These are phyloP conservation scores for Melanerpes aurifrons DNA, from an alignment of 2,113 vertebrate species.

Conservation along the genomic window DNA sequence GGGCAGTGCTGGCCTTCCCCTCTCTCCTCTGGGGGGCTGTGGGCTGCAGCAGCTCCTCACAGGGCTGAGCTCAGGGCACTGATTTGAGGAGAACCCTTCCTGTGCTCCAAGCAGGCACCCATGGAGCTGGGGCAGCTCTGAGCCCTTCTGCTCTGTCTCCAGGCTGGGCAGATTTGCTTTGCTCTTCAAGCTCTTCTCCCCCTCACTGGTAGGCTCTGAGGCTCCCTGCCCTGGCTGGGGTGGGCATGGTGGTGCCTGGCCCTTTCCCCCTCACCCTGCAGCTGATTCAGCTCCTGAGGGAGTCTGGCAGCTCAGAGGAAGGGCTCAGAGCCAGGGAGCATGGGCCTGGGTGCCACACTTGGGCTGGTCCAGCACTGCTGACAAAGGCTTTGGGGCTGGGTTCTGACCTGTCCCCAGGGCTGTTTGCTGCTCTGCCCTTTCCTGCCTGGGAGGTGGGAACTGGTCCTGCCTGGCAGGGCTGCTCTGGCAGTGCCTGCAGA, in stretches of 20 bases:
- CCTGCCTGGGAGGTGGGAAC: background rate
- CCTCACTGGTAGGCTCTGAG: background rate
- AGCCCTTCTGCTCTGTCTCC: background rate
- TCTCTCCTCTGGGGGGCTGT: background rate
- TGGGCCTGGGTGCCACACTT: rapidly evolving
- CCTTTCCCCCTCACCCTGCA: background rate
- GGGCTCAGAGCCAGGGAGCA: background rate
- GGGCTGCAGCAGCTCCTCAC: background rate
- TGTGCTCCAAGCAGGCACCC: background rate
- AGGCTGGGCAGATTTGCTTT: background rate
- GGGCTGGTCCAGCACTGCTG: background rate
- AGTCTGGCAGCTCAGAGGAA: background rate
- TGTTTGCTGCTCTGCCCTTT: background rate
- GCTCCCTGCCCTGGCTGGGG: background rate
- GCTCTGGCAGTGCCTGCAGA: rapidly evolving
- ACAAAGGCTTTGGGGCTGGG: background rate
- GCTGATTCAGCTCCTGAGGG: background rate
- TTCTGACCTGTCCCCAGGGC: background rate
- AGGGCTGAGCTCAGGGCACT: background rate
- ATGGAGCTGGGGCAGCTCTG: background rate
- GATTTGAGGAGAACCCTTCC: background rate
- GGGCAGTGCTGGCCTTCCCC: background rate
- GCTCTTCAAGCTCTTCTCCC: background rate
- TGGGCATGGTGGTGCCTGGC: background rate
- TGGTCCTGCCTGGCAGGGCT: background rate